Base-by-base conservation (phyloP, 1,140 invertebrate genomes). In the Oedothorax gibbosus region DNA sequence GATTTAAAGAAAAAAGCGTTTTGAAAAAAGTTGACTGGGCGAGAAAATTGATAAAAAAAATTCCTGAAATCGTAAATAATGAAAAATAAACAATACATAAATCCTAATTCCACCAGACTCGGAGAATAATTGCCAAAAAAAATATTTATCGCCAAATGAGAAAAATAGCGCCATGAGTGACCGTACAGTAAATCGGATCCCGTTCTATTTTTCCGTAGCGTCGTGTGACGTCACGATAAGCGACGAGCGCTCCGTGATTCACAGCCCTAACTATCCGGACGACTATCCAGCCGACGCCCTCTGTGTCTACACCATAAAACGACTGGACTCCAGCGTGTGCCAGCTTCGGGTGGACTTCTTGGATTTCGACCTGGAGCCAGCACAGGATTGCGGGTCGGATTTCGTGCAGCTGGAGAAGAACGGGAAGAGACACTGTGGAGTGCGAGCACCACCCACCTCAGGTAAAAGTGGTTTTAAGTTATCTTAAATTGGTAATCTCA, bases 321-420 rank as follows among this genome's bases (percentile, higher is more conserved):
- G 81, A 54, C 60, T 86, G 7, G 85, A 84, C 50, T 18, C 68
- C 12, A 49, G 65, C 49, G 79, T 86, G 15, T 88, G 87, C 50
- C 80, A 87, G 62, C 75, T 87, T 0, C 68, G 73, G 15, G 50
- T 88, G 7, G 80, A 88, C 15, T 82, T 88, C 20, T 35, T 88
- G 9, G 72, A 87, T 20, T 85, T 88, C 14, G 87, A 88, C 66
- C 12, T 88, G 35, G 87, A 88, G 53, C 21, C 83, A 7, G 83
- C 57, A 1, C 7, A 51, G 0, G 85, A 82, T 60, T 88, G 87
- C 51, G 18, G 21, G 0, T 51, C 81, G 6, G 87, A 88, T 65
- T 88, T 87, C 49, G 69, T 88, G 35, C 81, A 86, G 49, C 73
- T 88, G 51, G 56, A 86, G 53, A 68, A 86, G 64, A 86, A 85